These are phyloP conservation scores for Gobius niger DNA, from an alignment of 2,113 vertebrate species.

Conservation along the genomic window DNA sequence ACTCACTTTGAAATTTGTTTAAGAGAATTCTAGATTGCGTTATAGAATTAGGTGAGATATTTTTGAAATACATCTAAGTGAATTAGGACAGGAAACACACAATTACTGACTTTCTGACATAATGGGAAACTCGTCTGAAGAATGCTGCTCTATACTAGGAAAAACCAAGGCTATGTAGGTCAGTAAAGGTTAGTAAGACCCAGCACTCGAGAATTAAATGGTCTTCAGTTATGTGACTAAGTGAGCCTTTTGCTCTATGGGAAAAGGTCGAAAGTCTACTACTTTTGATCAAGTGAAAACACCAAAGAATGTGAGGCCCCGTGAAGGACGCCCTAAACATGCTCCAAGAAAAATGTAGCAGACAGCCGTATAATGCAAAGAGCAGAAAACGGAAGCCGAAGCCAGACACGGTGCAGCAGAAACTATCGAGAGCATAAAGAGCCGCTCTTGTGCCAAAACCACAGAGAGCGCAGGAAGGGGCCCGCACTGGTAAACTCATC, in stretches of 20 bases:
- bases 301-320: neutral
- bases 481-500: constrained; percentile 64
- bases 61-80: no score
- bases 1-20: no score
- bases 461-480: constrained; percentile 29
- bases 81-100: no score
- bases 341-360: neutral
- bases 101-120: no score
- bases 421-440: constrained; percentile 54
- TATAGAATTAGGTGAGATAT: no score
- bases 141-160: no score
- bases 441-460: constrained; percentile 46
- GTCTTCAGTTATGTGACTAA: neutral
- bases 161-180: no score
- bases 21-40: no score
- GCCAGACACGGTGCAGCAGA: constrained; percentile 39
- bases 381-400: constrained; percentile 45
- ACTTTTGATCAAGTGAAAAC: neutral
- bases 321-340: neutral
- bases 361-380: constrained; percentile 10
- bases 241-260: neutral
- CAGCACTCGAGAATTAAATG: neutral
- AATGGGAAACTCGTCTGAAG: no score
- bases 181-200: no score
- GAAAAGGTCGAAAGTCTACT: neutral